A percentile compares a stretch with the other conserved stretches of the same genome.
Evolutionary conservation across 2,113 vertebrate species (phyloP).

Genomic region (pig (Sus scrofa)): T2T-Sscrofa CM000823.6:42372001-42372500

Average conservation of each 20-base stretch:
- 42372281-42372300: background rate
- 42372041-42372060: background rate
- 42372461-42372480: slow-evolving; percentile 32
- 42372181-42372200: slow-evolving; percentile 20
- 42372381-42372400: background rate
- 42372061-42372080: background rate
- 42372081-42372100: background rate
- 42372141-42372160: background rate
- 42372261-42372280: background rate
- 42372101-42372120: background rate
- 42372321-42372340: background rate
- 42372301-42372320: background rate
- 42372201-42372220: slow-evolving; percentile 9
- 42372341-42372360: background rate
- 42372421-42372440: background rate
- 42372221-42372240: background rate
- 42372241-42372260: background rate
- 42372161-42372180: background rate
- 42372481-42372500: slow-evolving; percentile 2
- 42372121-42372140: background rate
- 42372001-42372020: background rate
- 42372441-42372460: background rate
- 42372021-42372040: background rate
- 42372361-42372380: background rate
- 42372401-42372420: rapidly evolving